Conservation (phyloP, 2,797 vertebrate species). For the Taenioides sp. region DNA sequence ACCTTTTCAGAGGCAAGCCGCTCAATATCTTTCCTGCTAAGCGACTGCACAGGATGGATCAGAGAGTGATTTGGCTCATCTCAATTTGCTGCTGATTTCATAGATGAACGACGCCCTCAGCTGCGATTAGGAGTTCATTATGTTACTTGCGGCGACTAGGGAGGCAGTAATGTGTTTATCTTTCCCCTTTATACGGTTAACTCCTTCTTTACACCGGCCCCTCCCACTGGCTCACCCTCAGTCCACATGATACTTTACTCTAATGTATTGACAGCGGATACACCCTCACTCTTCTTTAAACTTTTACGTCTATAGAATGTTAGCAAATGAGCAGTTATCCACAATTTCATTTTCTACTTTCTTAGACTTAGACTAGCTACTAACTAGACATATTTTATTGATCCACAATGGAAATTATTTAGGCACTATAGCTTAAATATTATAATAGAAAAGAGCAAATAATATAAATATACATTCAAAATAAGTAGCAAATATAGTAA, state of each 20-base stretch:
- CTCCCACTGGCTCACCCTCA: conserved; percentile 32
- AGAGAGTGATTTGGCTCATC: conserved; percentile 76
- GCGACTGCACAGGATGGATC: conserved; percentile 67
- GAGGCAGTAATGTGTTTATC: conserved; percentile 77
- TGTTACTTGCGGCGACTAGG: conserved; percentile 66
- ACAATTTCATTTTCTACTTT: too few species aligned
- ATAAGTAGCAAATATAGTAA: too few species aligned
- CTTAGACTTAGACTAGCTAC: too few species aligned
- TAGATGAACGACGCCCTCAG: conserved; percentile 79
- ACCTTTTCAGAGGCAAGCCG: conserved; percentile 68
- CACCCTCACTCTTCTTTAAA: background rate
- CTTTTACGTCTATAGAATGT: conserved; percentile 19
- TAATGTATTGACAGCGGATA: conserved; percentile 27
- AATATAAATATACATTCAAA: too few species aligned
- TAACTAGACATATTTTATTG: too few species aligned
- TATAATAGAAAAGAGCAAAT: too few species aligned
- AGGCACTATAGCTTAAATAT: too few species aligned
- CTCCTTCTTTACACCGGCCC: conserved; percentile 54
- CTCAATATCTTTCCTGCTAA: conserved; percentile 70
- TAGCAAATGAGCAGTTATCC: too few species aligned
- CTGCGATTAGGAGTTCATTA: conserved; percentile 79
- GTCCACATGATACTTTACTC: conserved; percentile 25
- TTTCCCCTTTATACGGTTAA: conserved; percentile 72
- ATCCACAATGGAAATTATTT: too few species aligned
- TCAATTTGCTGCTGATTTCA: conserved; percentile 78